Percentiles rank a stretch among this genome's conserved stretches.
Conservation (phyloP, 2,888 invertebrate genomes). For the Chrysomela aeneicollis region DNA sequence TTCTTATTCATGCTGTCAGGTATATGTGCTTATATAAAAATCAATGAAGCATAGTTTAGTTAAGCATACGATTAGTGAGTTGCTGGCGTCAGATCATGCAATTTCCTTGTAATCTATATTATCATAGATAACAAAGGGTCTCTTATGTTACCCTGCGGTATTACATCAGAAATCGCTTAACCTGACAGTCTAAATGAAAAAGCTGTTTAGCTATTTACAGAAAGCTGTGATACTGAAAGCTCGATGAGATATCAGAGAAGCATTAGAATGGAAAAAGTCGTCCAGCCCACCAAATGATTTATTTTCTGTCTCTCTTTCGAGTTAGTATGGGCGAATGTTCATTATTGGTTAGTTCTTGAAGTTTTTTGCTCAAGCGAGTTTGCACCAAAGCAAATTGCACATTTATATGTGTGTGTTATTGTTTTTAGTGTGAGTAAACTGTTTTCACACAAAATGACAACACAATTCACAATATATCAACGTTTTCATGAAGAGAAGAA, state of each 20-base stretch:
- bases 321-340: slow-evolving; percentile 20
- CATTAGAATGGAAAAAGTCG: slow-evolving; percentile 13
- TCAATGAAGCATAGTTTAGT: no score
- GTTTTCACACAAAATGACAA: slow-evolving; percentile 38
- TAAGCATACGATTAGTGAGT: no score
- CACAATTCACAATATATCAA: slow-evolving; percentile 14
- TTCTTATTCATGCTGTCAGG: no score
- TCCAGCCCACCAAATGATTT: slow-evolving; percentile 43
- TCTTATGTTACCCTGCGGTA: no score
- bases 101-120: no score
- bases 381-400: slow-evolving; percentile 55
- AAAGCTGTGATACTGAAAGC: slow-evolving; percentile 34
- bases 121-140: no score
- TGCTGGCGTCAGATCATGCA: no score
- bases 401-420: slow-evolving; percentile 45
- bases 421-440: slow-evolving; percentile 37
- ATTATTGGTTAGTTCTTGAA: slow-evolving; percentile 22
- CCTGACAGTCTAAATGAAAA: slow-evolving; percentile 1
- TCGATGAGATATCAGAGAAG: slow-evolving; percentile 16
- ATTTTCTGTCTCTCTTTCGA: slow-evolving; percentile 44
- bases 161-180: slow-evolving; percentile 1
- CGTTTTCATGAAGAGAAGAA: background rate
- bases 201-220: slow-evolving; percentile 34
- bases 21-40: no score
- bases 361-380: slow-evolving; percentile 45